Base-by-base conservation (phyloP, 2,888 invertebrate genomes). In the Hirtodrosophila duncani region DNA sequence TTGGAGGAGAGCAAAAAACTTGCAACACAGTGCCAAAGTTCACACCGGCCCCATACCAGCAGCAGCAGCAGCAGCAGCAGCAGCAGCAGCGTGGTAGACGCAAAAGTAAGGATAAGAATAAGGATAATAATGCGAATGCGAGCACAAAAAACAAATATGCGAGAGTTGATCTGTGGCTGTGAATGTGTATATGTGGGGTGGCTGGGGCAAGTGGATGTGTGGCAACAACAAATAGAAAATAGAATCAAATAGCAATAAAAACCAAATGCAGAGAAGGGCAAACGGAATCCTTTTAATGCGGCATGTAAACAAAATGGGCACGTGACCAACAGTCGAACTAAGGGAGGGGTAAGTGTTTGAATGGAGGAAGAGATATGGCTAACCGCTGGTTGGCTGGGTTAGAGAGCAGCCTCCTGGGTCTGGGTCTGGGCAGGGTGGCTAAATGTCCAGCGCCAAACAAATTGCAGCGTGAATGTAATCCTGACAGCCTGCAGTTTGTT, bases 21-120 rank as follows among this genome's bases (percentile, higher is more conserved):
- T 62, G 51, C 61, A 50, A 63, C 65, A 63, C 80, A 80, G 84
- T 84, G 84, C 67, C 77, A 82, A 79, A 78, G 71, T 83, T 84
- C 83, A 83, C 83, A 82, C 82, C 80, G 70, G 79, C 69, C 77
- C 77, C 55, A 34, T 21, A 13, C 5, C 13, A 27, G 11, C 10
- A 20, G 14, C 3, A 31, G 24, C 33, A 42, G 27, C 26, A 37
- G 39, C 41, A 39, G 48, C 42, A 34, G 39, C 26, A 44, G n/a
- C n/a, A 21, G 8, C 10, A 14, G 11, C 20, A 39, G 23, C 29
- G 34, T 38, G 30, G 27, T 27, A 39, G n/a, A n/a, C n/a, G n/a
- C 13, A 11, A 30, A 13, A 30, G 16, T 42, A 49, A 45, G 50
- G 37, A 41, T 39, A 42, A 53, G 42, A 52, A 51, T 59, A 59